phyloP scores from a whole-genome alignment of 2,113 vertebrate genomes.

The Pachypanchax playfairii region DNA sequence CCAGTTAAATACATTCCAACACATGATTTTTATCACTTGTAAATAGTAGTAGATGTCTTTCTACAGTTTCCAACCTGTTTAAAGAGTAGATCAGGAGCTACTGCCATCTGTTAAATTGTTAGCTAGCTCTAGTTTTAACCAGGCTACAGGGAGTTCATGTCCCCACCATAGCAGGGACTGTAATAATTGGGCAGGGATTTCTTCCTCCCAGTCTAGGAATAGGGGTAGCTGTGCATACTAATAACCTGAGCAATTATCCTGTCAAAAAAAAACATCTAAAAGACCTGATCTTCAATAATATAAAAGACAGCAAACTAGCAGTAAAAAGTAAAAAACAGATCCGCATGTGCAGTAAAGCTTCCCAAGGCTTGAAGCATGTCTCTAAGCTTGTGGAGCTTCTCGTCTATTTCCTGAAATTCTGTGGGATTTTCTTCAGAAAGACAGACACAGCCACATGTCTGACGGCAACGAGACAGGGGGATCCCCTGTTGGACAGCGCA shows the following conservation, averaged over 20 bases:
- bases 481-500: conserved; percentile 26
- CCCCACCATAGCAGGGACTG: conserved; percentile 48
- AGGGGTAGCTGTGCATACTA: conserved; percentile 77
- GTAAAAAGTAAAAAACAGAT: conserved; percentile 31
- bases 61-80: conserved; percentile 2
- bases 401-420: conserved; percentile 28
- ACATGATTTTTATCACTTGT: not conserved
- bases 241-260: conserved; percentile 77
- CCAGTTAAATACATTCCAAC: too few relatives aligned
- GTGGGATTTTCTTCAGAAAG: conserved; percentile 21
- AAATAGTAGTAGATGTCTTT: not conserved
- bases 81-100: conserved; percentile 47
- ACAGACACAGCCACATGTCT: conserved; percentile 39
- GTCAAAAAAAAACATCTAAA: conserved; percentile 67
- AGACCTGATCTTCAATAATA: conserved; percentile 67
- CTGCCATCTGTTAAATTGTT: conserved; percentile 34
- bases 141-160: conserved; percentile 61
- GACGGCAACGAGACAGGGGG: conserved; percentile 42
- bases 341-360: conserved; percentile 12
- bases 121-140: conserved; percentile 55
- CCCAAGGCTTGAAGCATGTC: conserved; percentile 31
- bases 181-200: conserved; percentile 82
- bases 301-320: not conserved
- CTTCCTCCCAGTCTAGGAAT: conserved; percentile 60
- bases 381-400: conserved; percentile 24